Base-by-base conservation (phyloP, 2,113 vertebrate genomes). In the Halichoeres trimaculatus region DNA sequence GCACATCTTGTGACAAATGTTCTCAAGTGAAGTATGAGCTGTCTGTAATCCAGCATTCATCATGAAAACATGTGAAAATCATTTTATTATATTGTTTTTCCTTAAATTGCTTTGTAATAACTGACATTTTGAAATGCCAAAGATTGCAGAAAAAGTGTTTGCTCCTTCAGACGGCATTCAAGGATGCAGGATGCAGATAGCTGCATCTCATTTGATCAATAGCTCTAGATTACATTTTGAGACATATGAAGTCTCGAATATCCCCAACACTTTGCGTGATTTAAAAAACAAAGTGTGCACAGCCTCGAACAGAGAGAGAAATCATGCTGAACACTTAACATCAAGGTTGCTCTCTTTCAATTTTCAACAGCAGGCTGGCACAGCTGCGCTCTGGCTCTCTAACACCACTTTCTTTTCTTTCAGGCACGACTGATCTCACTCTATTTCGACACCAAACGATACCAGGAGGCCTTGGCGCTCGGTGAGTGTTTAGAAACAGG, bases 361-460 rank as follows among this genome's bases (percentile, higher is more conserved):
- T 13, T 3, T 41, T 8, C 4, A 11, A 23, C 6, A 6, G 10
- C 40, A 52, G 13, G 50, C 41, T 34, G 45, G 38, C 61, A 19
- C 51, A 63, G 60, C 35, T 67, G 24, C 17, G 59, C 19, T 67
- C 45, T 40, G 54, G 23, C 23, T 22, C 11, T 73, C 41, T 85
- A n/a, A 82, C 22, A 8, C 10, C 20, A 3, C 41, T 63, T 16
- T 76, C 5, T 56, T 20, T 74, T 57, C 64, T 84, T 78, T 52
- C 79, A 99, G 98, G 96, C 97, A 23, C 96, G 98, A 74, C 92
- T 99, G 90, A 96, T 99, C 86, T 97, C 98, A 8, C 93, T 99
- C 86, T 99, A 99, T 93, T 99, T 99, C 77, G 98, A 99, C 93
- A 99, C 98, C 90, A 98, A 97, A 95, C 93, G 96, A 94, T 99